Evolutionary conservation across 2,113 vertebrate species (phyloP).

Genomic region (Grammomys surdaster): DNA sequence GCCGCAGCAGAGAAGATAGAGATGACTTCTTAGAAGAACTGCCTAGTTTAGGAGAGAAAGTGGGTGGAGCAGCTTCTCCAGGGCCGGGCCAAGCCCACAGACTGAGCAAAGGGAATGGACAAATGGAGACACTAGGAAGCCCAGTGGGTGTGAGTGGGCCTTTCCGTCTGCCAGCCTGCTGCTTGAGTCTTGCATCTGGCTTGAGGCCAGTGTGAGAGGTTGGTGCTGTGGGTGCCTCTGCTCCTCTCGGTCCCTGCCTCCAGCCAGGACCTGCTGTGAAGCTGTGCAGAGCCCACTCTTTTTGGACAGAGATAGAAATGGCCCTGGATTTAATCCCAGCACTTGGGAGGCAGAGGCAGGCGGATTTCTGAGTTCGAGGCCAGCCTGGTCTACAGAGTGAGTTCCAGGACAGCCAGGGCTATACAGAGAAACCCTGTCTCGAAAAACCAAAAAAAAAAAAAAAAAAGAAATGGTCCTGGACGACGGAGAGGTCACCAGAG

Average conservation of each 20-base stretch:
- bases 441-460: no score
- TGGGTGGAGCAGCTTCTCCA: background rate
- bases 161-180: background rate
- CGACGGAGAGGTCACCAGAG: background rate
- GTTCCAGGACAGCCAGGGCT: no score
- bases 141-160: background rate
- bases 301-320: background rate
- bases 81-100: background rate
- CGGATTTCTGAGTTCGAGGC: no score
- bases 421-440: no score
- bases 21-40: no score
- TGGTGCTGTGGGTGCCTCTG: background rate
- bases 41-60: background rate
- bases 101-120: background rate
- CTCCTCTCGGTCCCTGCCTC: background rate
- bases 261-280: background rate
- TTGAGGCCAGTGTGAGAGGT: background rate
- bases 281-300: background rate
- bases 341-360: no score
- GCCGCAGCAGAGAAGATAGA: background rate
- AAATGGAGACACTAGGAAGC: background rate
- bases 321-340: no score
- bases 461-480: background rate
- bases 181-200: background rate
- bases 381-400: no score